A percentile compares a stretch with the other conserved stretches of the same genome.
Evolutionary conservation across 2,797 vertebrate species (phyloP).

Genomic region (Dendrocincla tyrannina): DNA sequence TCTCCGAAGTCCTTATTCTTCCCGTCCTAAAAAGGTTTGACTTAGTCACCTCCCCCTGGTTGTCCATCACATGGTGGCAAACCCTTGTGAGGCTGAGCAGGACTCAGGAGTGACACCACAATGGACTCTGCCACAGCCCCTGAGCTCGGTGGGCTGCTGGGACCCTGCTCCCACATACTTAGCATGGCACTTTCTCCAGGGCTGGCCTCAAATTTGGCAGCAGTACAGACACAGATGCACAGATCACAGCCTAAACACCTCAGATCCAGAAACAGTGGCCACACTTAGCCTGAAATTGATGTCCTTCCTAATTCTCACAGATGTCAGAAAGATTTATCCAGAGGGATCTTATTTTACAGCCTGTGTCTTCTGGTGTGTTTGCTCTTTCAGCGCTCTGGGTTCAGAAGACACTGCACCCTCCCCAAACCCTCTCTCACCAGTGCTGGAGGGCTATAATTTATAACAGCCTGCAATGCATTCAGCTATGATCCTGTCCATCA

Average conservation of each 20-base stretch:
- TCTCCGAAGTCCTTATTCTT: neutral
- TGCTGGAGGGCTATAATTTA: neutral
- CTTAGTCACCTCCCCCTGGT: neutral
- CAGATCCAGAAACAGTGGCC: neutral
- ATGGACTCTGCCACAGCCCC: neutral
- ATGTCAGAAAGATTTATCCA: slow-evolving; percentile 13
- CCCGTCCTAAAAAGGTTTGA: neutral
- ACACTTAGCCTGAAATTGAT: accelerated
- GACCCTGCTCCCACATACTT: neutral
- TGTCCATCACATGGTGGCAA: accelerated
- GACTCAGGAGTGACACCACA: neutral
- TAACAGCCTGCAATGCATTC: neutral
- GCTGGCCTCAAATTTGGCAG: neutral
- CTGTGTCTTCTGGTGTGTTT: neutral
- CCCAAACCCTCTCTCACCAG: neutral
- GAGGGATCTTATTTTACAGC: neutral
- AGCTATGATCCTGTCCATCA: neutral
- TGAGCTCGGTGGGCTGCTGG: neutral
- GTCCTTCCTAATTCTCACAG: neutral
- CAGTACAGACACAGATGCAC: neutral
- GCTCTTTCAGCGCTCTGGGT: neutral
- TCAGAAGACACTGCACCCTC: neutral
- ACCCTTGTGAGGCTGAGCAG: neutral
- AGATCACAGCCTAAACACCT: neutral
- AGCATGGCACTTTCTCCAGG: neutral